Evolutionary conservation across 2,888 invertebrate genomes (phyloP), one percentile per base, ranked within the genome.

Genomic region (Campoplex capitator): DNA sequence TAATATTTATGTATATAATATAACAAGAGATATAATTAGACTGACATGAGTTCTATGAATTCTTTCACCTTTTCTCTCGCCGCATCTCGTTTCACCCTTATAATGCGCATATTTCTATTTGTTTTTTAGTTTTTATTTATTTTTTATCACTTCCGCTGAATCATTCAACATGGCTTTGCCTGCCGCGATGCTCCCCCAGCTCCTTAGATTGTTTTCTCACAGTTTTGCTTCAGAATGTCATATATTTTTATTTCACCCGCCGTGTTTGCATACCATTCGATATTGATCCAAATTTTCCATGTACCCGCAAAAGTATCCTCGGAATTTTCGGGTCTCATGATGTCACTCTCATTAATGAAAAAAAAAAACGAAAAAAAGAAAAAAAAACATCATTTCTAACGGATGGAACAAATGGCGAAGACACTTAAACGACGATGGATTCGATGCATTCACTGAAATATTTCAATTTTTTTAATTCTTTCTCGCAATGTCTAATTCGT

Each of bases 1-100:
- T 92, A 92, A 91, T 89, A 89, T 89, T 88, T 93, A 93, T 93
- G 90, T 93, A 93, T 93, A 92, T 92, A 93, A 92, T 93, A 91
- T 93, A 93, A 93, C 93, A 93, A 93, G 93, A 93, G 92, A 93
- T 93, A 93, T 93, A 93, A 93, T 93, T 93, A 93, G 92, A 93
- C 92, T 92, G 93, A 93, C 93, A 92, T 92, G 92, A 92, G 91
- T 93, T 92, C 91, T 93, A 93, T 93, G 91, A 93, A 92, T 91
- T 92, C 91, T 90, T 89, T 89, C 89, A 86, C 83, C 87, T 92
- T 89, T 80, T 83, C 88, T 80, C 68, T 86, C 86, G 48, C 86
- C 83, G 58, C 51, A 58, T 77, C 83, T 68, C 78, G 51, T 78
- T 78, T 74, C 67, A 67, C 11, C 65, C 42, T 74, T 48, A 62